Evolutionary conservation across 1,140 invertebrate species (phyloP).

Genomic region (Drosophila triauraria): DNA sequence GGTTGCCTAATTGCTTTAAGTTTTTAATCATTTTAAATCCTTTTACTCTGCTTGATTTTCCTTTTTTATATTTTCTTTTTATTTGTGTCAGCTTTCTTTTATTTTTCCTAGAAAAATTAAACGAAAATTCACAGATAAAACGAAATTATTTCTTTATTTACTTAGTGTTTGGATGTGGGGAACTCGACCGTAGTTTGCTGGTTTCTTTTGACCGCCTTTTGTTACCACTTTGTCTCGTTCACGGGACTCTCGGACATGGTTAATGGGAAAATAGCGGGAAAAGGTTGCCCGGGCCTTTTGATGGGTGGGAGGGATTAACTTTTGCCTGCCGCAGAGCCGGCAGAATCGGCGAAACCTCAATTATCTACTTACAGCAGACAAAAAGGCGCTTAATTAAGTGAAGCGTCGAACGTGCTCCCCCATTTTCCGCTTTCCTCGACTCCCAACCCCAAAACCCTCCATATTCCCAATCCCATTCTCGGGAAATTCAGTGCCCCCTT

Average conservation of each 20-base stretch:
- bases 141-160: conserved; percentile 27
- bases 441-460: background rate
- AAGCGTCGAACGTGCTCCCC: conserved; percentile 69
- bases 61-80: background rate
- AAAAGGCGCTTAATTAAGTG: conserved; percentile 79
- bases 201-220: conserved; percentile 24
- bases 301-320: conserved; percentile 63
- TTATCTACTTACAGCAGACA: conserved; percentile 78
- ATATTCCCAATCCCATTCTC: background rate
- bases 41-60: background rate
- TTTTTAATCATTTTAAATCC: no score
- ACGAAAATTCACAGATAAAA: conserved; percentile 7
- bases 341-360: conserved; percentile 73
- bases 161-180: background rate
- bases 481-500: conserved; percentile 16
- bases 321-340: conserved; percentile 67
- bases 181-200: conserved; percentile 13
- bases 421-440: conserved; percentile 52
- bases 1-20: background rate
- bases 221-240: conserved; percentile 54
- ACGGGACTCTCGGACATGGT: conserved; percentile 7
- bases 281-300: conserved; percentile 4
- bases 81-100: background rate
- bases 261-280: background rate
- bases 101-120: conserved; percentile 18